These are phyloP conservation scores for Tribolium madens DNA, from an alignment of 1,140 invertebrate genomes.

Conservation along the genomic window DNA sequence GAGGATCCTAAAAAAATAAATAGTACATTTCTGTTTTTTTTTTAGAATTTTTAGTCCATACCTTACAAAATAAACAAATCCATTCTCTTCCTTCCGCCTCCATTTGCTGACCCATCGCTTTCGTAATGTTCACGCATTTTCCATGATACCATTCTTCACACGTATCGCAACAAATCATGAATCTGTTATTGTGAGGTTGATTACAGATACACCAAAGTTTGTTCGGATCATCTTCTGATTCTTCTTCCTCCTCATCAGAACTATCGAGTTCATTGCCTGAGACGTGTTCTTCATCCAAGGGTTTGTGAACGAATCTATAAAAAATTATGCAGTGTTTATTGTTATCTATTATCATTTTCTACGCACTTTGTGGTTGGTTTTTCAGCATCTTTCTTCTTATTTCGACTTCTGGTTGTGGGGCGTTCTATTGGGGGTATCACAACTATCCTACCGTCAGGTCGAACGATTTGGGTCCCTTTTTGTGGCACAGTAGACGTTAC, in stretches of 20 bases:
- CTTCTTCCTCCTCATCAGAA: conserved; percentile 61
- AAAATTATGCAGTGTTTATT: not conserved
- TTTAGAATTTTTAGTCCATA: too few relatives aligned
- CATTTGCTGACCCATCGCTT: conserved; percentile 90
- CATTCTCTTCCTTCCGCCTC: conserved; percentile 90
- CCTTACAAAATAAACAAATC: conserved; percentile 90
- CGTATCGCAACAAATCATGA: conserved; percentile 97
- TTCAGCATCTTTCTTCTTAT: conserved; percentile 60
- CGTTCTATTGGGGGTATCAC: conserved; percentile 83
- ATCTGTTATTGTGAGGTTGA: conserved; percentile 94
- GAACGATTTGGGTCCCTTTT: conserved; percentile 71
- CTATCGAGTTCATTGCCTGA: conserved; percentile 64
- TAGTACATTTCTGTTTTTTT: too few relatives aligned
- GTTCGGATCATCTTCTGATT: conserved; percentile 93
- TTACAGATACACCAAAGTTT: conserved; percentile 96
- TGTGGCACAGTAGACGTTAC: not conserved
- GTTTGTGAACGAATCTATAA: conserved; percentile 58
- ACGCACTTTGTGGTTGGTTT: conserved; percentile 57
- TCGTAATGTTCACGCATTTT: conserved; percentile 93
- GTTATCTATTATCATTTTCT: too few relatives aligned
- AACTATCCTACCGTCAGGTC: conserved; percentile 78
- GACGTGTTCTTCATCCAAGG: conserved; percentile 63
- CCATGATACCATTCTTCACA: conserved; percentile 98
- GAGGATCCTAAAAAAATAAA: conserved; percentile 60
- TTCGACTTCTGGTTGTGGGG: conserved; percentile 75